Evolutionary conservation across 2,797 vertebrate species (phyloP).

Genomic region (Mionectes olivaceus): DNA sequence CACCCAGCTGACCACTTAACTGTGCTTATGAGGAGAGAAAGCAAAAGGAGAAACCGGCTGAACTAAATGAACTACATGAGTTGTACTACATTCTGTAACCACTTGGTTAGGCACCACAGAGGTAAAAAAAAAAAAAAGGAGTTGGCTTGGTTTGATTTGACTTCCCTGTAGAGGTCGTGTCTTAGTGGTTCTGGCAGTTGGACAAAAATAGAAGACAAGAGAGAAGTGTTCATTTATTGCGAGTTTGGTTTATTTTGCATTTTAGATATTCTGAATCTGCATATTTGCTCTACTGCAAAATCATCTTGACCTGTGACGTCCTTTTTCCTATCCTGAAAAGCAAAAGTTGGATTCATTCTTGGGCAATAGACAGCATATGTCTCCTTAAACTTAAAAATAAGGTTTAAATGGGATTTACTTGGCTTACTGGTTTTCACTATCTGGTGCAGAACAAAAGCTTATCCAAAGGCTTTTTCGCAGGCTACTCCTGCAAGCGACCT

Average conservation of each 20-base stretch:
- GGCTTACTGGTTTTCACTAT: not conserved
- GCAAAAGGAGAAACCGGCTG: not conserved
- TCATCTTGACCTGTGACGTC: not conserved
- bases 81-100: not conserved
- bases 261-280: not conserved
- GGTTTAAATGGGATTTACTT: not conserved
- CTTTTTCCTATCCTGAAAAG: constrained; percentile 3
- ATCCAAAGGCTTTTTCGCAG: not conserved
- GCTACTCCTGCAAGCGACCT: not conserved
- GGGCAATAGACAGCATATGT: not conserved
- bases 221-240: not conserved
- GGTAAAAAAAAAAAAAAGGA: not conserved
- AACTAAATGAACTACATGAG: not conserved
- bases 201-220: not conserved
- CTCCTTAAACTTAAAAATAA: constrained; percentile 9
- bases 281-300: not conserved
- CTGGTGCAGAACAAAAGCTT: not conserved
- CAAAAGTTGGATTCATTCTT: not conserved
- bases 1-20: not conserved
- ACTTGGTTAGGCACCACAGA: not conserved
- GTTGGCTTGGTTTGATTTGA: not conserved
- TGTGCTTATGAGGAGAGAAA: not conserved
- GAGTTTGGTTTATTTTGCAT: not conserved
- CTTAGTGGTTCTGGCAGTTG: not conserved
- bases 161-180: not conserved